These are phyloP conservation scores for Dicrurus megarhynchus DNA, from an alignment of 2,113 vertebrate species.

Conservation along the genomic window DNA sequence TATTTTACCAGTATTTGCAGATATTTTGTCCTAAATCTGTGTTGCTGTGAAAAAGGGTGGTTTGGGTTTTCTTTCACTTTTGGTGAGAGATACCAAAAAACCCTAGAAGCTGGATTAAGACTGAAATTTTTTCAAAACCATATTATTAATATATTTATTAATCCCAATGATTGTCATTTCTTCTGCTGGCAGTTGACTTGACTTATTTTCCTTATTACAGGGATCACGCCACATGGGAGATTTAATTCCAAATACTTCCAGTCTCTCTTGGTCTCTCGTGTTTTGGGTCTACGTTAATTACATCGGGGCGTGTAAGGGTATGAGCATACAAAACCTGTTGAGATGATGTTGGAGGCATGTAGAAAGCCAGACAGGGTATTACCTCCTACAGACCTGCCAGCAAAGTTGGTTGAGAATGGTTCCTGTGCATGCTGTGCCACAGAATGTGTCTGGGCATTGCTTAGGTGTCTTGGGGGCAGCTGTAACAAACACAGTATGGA, in stretches of 20 bases:
- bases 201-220: background rate
- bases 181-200: background rate
- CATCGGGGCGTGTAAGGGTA: background rate
- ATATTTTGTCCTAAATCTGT: background rate
- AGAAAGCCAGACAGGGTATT: background rate
- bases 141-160: background rate
- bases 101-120: background rate
- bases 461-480: background rate
- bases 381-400: background rate
- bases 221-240: background rate
- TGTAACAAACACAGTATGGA: background rate
- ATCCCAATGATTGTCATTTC: background rate
- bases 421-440: background rate
- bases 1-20: background rate
- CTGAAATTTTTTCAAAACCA: background rate
- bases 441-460: background rate
- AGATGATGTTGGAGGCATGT: background rate
- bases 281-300: background rate
- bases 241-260: background rate
- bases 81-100: background rate
- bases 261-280: background rate
- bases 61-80: background rate
- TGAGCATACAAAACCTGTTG: background rate
- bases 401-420: background rate
- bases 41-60: fast-evolving